phyloP scores from a whole-genome alignment of 2,113 vertebrate genomes.

The Otolemur garnettii region DNA sequence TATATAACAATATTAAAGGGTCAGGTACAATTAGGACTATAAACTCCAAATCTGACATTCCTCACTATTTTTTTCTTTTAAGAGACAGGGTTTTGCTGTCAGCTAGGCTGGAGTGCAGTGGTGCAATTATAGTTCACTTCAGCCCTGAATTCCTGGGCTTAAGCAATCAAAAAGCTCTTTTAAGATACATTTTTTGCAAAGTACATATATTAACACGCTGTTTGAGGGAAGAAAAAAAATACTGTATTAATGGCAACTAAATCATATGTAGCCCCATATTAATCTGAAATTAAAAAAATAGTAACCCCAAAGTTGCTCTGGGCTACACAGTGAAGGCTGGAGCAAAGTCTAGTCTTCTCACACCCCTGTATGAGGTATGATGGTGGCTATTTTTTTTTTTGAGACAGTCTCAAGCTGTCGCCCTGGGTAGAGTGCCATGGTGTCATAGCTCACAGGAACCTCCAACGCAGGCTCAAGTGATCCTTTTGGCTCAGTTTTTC shows the following conservation, averaged over 20 bases:
- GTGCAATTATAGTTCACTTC: too few species aligned
- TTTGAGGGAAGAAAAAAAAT: background rate
- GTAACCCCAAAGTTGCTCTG: background rate
- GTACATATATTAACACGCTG: background rate
- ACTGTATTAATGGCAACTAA: background rate
- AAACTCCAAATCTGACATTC: background rate
- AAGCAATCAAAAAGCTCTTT: background rate
- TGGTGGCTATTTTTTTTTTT: background rate
- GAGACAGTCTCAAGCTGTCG: too few species aligned
- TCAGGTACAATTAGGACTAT: background rate
- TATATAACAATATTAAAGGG: background rate
- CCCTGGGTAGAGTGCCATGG: too few species aligned
- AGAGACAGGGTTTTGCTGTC: too few species aligned
- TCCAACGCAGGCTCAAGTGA: too few species aligned
- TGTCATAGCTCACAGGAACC: too few species aligned
- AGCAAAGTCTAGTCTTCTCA: conserved; percentile 1
- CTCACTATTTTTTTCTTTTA: background rate
- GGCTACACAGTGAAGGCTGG: background rate
- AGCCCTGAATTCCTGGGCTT: too few species aligned
- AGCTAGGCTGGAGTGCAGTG: too few species aligned
- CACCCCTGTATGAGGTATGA: background rate
- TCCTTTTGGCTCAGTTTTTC: too few species aligned
- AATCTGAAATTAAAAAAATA: too few species aligned
- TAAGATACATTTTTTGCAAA: background rate
- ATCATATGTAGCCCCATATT: too few species aligned